phyloP scores from a whole-genome alignment of 2,113 vertebrate genomes.

The Microcebus lehilahytsara region DNA sequence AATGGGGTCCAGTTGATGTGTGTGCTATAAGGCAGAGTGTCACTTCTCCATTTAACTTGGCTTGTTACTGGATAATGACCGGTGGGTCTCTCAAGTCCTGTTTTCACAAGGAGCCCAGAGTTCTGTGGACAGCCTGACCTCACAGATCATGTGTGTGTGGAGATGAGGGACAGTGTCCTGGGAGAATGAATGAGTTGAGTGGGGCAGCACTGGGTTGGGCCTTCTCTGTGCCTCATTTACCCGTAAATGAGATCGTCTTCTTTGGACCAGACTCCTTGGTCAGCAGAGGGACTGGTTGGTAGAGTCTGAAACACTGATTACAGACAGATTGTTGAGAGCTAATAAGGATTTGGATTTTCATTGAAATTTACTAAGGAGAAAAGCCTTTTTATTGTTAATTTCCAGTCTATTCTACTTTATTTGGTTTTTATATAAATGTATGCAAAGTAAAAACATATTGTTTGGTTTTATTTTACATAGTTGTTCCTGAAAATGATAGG shows the following conservation, averaged over 20 bases:
- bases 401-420: neutral
- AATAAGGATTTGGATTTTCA: neutral
- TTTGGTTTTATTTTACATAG: conserved; percentile 80
- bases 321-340: neutral
- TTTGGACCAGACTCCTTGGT: too few species aligned
- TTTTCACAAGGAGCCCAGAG: neutral
- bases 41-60: neutral
- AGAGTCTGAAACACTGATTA: neutral
- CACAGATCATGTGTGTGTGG: neutral
- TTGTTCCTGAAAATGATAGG: conserved; percentile 94
- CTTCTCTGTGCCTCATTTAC: neutral
- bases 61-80: neutral
- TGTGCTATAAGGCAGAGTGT: neutral
- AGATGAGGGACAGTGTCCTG: neutral
- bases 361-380: neutral
- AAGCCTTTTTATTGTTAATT: neutral
- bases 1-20: neutral
- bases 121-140: neutral
- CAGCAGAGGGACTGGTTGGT: neutral
- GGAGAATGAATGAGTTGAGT: neutral
- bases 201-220: neutral
- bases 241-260: neutral
- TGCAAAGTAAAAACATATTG: neutral
- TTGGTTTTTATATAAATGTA: neutral
- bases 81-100: neutral